Conservation (phyloP, 2,113 vertebrate genomes). For the Ceratotherium simum region DNA sequence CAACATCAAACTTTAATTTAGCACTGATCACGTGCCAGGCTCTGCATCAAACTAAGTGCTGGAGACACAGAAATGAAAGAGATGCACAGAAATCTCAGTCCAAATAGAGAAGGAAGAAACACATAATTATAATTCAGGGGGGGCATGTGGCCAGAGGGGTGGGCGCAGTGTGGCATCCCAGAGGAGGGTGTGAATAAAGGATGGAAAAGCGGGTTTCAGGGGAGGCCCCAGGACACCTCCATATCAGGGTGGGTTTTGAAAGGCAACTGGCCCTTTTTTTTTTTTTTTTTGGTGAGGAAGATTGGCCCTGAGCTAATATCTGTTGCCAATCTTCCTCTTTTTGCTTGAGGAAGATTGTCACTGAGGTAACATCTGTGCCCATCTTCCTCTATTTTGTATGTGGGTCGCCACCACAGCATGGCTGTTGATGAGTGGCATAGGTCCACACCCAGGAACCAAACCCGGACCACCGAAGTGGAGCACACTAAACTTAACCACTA, state of each 20-base stretch:
- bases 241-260: neutral
- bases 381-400: too few relatives aligned
- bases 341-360: too few relatives aligned
- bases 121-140: neutral
- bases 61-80: neutral
- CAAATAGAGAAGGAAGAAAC: neutral
- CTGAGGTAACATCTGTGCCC: too few relatives aligned
- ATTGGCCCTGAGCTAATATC: too few relatives aligned
- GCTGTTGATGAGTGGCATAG: too few relatives aligned
- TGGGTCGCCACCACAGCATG: too few relatives aligned
- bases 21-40: neutral
- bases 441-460: too few relatives aligned
- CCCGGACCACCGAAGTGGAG: too few relatives aligned
- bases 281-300: too few relatives aligned
- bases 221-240: neutral
- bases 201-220: too few relatives aligned
- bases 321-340: too few relatives aligned
- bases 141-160: neutral
- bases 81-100: neutral
- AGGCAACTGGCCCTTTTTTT: neutral
- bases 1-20: neutral
- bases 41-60: neutral
- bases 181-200: neutral
- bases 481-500: too few relatives aligned
- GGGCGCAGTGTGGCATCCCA: neutral